phyloP scores from a whole-genome alignment of 2,113 vertebrate genomes.

The Calidris pygmaea region DNA sequence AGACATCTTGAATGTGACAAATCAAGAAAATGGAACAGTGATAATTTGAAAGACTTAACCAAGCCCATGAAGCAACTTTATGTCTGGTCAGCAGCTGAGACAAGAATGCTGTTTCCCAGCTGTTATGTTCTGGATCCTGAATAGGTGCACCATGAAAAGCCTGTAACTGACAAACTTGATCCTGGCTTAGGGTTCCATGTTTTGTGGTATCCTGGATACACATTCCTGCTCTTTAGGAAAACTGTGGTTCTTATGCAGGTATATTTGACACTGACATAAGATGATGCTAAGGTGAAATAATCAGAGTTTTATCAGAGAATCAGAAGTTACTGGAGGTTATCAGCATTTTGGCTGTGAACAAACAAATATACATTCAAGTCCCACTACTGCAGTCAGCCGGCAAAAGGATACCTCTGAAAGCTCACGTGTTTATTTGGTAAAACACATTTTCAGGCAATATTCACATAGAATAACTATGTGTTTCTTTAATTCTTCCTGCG shows the following conservation, averaged over 20 bases:
- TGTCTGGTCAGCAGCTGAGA: not conserved
- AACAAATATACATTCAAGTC: not conserved
- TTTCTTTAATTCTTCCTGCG: not conserved
- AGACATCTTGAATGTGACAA: accelerated
- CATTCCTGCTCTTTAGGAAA: not conserved
- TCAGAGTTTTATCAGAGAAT: not conserved
- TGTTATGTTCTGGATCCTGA: not conserved
- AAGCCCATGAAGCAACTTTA: not conserved
- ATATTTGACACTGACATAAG: not conserved
- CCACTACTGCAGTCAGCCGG: not conserved
- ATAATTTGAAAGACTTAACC: not conserved
- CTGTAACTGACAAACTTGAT: not conserved
- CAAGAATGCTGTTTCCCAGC: not conserved
- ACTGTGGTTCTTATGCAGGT: not conserved
- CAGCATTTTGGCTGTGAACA: not conserved
- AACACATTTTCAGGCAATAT: not conserved
- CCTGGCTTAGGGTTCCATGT: not conserved
- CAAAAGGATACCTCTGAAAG: not conserved
- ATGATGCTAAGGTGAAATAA: not conserved
- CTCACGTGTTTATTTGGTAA: not conserved
- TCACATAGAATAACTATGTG: not conserved
- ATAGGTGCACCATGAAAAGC: not conserved
- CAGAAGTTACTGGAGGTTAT: not conserved
- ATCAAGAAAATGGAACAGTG: not conserved
- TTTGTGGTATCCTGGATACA: not conserved